These are phyloP conservation scores for Gallinago solitaria DNA, from an alignment of 2,797 vertebrate species.

Conservation along the genomic window DNA sequence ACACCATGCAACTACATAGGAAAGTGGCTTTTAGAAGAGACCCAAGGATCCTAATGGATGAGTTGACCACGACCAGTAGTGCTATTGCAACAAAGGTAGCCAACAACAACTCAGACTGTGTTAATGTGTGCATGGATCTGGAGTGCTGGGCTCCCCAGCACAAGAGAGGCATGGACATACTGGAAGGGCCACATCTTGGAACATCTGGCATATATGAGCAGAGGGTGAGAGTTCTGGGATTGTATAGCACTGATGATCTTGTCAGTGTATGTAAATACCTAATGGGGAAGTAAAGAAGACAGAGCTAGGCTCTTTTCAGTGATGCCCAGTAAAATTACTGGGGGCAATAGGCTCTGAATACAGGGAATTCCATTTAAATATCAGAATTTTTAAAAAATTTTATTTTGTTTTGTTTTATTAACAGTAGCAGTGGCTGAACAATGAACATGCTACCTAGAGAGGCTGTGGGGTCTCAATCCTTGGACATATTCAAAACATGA, in stretches of 20 bases:
- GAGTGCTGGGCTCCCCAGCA: neutral
- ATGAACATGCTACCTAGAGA: neutral
- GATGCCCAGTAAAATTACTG: neutral
- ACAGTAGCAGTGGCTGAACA: neutral
- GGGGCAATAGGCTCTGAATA: neutral
- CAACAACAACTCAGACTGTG: neutral
- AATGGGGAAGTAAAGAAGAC: neutral
- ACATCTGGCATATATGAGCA: neutral
- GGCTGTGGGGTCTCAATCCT: neutral
- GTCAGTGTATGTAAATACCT: neutral
- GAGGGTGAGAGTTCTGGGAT: neutral
- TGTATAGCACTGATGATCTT: neutral
- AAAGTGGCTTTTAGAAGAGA: neutral
- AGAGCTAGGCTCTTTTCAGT: neutral
- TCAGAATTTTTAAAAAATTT: neutral
- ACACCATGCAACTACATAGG: neutral
- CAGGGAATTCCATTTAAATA: neutral
- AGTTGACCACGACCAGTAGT: neutral
- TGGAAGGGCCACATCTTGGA: neutral
- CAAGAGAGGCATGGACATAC: neutral
- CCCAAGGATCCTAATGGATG: neutral
- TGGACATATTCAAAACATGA: neutral
- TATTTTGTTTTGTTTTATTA: neutral
- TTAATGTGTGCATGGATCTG: neutral
- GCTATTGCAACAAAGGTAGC: neutral